Evolutionary conservation across 2,888 invertebrate species (phyloP).

Genomic region (Labia minor): DNA sequence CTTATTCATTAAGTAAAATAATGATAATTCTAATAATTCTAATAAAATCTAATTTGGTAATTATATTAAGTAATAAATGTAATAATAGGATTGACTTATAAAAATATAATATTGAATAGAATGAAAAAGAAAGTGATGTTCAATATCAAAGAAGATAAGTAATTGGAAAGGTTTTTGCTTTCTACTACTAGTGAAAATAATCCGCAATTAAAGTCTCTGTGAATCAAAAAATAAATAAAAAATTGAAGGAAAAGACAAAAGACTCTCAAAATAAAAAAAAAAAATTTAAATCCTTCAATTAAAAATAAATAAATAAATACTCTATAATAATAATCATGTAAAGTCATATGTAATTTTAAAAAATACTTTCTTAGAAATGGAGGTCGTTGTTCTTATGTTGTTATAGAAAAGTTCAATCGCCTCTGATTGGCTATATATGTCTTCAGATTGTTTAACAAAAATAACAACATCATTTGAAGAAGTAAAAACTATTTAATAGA

Average conservation of each 20-base stretch:
- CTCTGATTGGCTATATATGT: constrained; percentile 1
- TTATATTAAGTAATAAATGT: no score
- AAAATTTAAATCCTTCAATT: neutral
- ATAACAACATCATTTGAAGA: neutral
- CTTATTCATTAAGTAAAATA: no score
- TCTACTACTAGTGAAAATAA: neutral
- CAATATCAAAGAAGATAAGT: neutral
- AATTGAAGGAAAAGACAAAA: neutral
- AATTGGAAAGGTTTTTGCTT: neutral
- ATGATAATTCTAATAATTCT: no score
- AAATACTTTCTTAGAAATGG: neutral
- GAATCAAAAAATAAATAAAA: neutral
- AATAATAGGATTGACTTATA: no score
- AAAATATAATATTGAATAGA: no score
- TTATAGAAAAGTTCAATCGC: neutral
- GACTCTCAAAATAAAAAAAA: no score
- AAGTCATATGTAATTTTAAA: neutral
- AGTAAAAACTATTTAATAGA: neutral
- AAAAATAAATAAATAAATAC: neutral
- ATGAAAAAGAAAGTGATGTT: no score
- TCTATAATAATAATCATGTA: neutral
- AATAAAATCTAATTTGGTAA: no score
- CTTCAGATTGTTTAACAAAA: neutral
- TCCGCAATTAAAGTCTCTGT: neutral
- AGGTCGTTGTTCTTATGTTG: neutral